Conservation (phyloP, 2,113 vertebrate genomes). For the Clarias gariepinus region DNA sequence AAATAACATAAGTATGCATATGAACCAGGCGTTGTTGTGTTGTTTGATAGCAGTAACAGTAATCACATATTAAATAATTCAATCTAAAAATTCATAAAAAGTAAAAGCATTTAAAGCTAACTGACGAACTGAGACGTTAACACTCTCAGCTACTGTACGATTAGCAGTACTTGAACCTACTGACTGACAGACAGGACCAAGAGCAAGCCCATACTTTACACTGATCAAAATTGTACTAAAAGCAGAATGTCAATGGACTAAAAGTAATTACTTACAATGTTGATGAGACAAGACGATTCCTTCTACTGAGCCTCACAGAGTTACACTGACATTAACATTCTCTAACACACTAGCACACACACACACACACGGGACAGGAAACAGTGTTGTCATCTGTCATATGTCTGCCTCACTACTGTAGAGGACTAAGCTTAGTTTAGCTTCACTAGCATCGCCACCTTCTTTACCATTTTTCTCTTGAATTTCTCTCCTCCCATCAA, state of each 20-base stretch:
- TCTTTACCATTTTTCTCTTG: not conserved
- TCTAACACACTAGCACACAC: slow-evolving; percentile 6
- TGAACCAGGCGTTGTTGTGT: not conserved
- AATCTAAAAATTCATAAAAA: not conserved
- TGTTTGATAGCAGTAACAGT: not conserved
- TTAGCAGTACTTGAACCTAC: not conserved
- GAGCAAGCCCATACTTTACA: not conserved
- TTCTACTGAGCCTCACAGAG: slow-evolving; percentile 18
- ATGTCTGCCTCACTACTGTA: not conserved
- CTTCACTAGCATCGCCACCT: not conserved
- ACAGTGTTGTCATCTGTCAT: slow-evolving; percentile 12
- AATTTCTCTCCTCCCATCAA: slow-evolving; percentile 18
- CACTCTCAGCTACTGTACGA: not conserved
- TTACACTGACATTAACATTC: slow-evolving; percentile 30
- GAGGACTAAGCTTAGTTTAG: not conserved
- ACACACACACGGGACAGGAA: slow-evolving; percentile 42
- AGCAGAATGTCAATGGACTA: not conserved
- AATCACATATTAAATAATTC: not conserved
- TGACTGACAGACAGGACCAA: not conserved
- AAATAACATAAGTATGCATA: not conserved
- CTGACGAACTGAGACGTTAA: not conserved
- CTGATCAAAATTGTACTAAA: not conserved
- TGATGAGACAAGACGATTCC: not conserved
- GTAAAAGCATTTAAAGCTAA: not conserved
- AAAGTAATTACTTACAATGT: slow-evolving; percentile 34